Evolutionary conservation across 2,888 invertebrate species (phyloP).

Genomic region (Allygus modestus): DNA sequence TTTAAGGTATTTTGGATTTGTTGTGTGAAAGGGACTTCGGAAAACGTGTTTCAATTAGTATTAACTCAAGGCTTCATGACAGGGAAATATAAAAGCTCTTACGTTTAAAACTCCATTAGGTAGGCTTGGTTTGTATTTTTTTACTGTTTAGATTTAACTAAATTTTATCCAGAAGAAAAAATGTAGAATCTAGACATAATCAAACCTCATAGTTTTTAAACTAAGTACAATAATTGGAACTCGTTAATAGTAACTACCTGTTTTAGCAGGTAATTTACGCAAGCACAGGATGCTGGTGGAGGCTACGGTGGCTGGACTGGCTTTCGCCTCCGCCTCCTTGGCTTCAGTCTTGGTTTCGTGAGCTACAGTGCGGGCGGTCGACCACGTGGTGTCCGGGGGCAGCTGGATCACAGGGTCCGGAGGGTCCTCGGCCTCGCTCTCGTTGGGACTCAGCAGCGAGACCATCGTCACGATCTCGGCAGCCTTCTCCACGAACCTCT

Average conservation of each 20-base stretch:
- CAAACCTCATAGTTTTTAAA: no score
- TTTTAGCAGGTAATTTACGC: conserved; percentile 65
- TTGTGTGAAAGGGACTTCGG: no score
- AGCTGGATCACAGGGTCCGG: conserved; percentile 50
- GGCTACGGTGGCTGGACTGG: neutral
- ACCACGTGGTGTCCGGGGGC: conserved; percentile 20
- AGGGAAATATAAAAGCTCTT: no score
- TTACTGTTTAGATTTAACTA: no score
- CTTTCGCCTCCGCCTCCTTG: conserved; percentile 2
- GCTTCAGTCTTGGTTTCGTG: conserved; percentile 24
- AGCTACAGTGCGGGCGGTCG: neutral
- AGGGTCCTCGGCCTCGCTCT: conserved; percentile 79
- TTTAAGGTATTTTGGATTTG: no score
- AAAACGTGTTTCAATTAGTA: no score
- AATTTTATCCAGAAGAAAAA: no score
- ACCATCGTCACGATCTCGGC: conserved; percentile 81
- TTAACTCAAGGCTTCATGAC: no score
- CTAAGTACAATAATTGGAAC: no score
- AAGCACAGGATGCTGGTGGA: conserved; percentile 64
- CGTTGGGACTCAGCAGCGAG: conserved; percentile 81
- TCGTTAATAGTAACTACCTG: conserved; percentile 65
- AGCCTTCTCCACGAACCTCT: conserved; percentile 68
- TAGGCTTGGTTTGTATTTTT: no score
- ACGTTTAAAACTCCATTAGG: no score
- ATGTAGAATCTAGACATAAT: no score